A percentile compares a stretch with the other conserved stretches of the same genome.
Conservation (phyloP, 1,140 invertebrate genomes). For the Geopemphigus sp. region DNA sequence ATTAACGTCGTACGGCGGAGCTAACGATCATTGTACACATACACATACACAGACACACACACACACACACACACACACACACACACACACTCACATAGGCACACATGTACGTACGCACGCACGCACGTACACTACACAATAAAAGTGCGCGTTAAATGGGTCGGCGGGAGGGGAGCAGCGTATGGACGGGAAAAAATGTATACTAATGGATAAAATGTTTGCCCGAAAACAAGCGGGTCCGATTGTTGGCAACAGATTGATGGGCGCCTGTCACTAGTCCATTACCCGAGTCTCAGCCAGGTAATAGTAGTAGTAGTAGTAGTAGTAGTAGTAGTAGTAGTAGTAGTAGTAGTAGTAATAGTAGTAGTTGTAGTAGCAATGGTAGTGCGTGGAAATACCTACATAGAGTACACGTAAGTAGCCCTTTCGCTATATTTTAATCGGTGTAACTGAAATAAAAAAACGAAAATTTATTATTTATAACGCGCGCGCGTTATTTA, state of each 20-base stretch:
- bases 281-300: slow-evolving; percentile 38
- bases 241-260: slow-evolving; percentile 49
- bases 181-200: background rate
- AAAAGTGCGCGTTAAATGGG: background rate
- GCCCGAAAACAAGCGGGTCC: slow-evolving; percentile 40
- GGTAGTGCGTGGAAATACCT: background rate
- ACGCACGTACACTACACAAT: too few relatives aligned
- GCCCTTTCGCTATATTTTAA: background rate
- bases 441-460: slow-evolving; percentile 21
- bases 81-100: background rate
- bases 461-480: background rate
- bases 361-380: background rate
- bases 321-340: background rate
- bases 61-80: background rate
- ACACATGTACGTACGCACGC: too few relatives aligned
- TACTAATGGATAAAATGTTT: slow-evolving; percentile 49
- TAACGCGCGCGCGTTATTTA: slow-evolving; percentile 7
- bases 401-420: background rate
- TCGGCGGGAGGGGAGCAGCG: background rate
- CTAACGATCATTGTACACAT: slow-evolving; percentile 9
- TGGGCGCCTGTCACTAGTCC: slow-evolving; percentile 48
- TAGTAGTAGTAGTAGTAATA: background rate
- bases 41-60: background rate
- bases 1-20: slow-evolving; percentile 28
- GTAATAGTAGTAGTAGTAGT: slow-evolving; percentile 5